These are phyloP conservation scores for Nasonia giraulti DNA, from an alignment of 1,140 invertebrate species.

Conservation along the genomic window DNA sequence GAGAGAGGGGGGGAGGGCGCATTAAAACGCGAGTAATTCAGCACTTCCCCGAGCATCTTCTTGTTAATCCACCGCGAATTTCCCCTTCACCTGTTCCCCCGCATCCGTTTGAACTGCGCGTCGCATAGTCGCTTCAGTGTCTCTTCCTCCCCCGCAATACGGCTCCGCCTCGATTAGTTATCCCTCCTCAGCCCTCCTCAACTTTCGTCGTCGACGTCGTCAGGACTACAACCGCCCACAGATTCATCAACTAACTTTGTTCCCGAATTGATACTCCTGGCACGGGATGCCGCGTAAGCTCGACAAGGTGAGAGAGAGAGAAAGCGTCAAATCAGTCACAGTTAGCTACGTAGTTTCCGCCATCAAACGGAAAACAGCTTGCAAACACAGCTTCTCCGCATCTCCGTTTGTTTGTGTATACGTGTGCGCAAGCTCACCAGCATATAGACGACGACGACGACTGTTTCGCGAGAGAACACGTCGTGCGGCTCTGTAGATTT, in stretches of 20 bases:
- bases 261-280: slow-evolving; percentile 57
- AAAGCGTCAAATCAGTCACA: slow-evolving; percentile 67
- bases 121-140: neutral
- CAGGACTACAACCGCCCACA: slow-evolving; percentile 67
- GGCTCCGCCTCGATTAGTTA: slow-evolving; percentile 4
- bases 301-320: neutral
- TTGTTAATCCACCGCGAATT: slow-evolving; percentile 34
- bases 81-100: neutral
- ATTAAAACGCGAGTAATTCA: slow-evolving; percentile 10
- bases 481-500: neutral
- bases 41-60: neutral
- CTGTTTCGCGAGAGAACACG: slow-evolving; percentile 25
- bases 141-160: slow-evolving; percentile 40
- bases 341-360: slow-evolving; percentile 69
- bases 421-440: no score
- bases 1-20: no score
- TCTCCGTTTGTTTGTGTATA: neutral
- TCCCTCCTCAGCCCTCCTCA: neutral
- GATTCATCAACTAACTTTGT: slow-evolving; percentile 74
- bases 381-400: slow-evolving; percentile 62
- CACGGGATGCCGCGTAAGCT: slow-evolving; percentile 62
- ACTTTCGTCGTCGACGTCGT: neutral
- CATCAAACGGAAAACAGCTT: slow-evolving; percentile 69
- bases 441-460: neutral
- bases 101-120: neutral